Evolutionary conservation across 2,797 vertebrate genomes (phyloP), one percentile per base, ranked within the genome.

Genomic region (Leuciscus waleckii): DNA sequence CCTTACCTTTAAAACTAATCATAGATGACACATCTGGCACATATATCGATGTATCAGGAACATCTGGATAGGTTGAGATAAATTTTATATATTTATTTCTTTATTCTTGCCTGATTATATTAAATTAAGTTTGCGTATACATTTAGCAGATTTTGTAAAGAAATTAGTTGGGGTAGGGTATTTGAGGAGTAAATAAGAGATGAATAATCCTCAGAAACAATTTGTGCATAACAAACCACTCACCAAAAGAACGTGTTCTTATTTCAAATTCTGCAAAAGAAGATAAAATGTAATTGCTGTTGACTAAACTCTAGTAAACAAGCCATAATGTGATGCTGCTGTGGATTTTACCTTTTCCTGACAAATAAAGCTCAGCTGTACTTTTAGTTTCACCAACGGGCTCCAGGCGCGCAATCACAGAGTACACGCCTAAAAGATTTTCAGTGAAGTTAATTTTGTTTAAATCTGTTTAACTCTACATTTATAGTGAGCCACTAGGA

Each of bases 371-470:
- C 88, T 99, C 97, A 74, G 98, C 97, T 23, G 97, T 96, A 92
- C 97, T 97, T 91, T 96, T 96, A 81, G 97, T 96, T 94, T 99
- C 98, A 89, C 97, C 97, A 92, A 95, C 94, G 13, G 97, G 96
- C 86, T 98, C 97, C 91, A 97, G 94, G 16, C 96, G 93, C 89
- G 97, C 97, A 87, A 98, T 97, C 87, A 97, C 97, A 0, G 97
- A 98, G 91, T 98, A 98, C 68, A 97, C 96, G 87, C 97, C 98
- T 99, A 91, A 73, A 85, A 80, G 86, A 87, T 89, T 86, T 79
- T 87, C 81, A 79, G 90, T 85, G 23, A 88, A 89, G 26, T 88
- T 87, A 61, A 58, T 14, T 86, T 49, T 79, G 49, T 85, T 75
- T 77, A 51, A 51, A 85, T 79, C 35, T 0, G 6, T 71, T 77